phyloP scores from a whole-genome alignment of 2,113 vertebrate species.

The Poeciliopsis turrubarensis region DNA sequence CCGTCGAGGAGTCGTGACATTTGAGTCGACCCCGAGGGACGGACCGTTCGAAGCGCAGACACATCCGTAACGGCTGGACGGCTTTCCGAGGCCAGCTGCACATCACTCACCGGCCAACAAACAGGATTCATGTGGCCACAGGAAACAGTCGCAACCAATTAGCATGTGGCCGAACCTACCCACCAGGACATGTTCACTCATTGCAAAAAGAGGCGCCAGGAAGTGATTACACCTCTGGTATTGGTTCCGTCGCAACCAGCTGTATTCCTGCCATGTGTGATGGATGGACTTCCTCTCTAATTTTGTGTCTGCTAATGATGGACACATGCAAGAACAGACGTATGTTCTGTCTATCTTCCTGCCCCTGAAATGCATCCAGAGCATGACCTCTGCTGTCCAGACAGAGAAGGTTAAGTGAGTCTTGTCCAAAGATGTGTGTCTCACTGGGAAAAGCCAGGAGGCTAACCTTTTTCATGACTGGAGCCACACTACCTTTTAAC shows the following conservation, averaged over 20 bases:
- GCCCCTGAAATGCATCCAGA: slow-evolving; percentile 3
- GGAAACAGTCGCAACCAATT: slow-evolving; percentile 66
- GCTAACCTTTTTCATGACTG: slow-evolving; percentile 52
- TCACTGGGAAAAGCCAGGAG: slow-evolving; percentile 23
- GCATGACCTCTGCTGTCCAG: slow-evolving; percentile 41
- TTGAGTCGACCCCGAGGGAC: slow-evolving; percentile 57
- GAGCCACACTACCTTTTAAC: slow-evolving; percentile 12
- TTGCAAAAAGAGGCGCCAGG: slow-evolving; percentile 60
- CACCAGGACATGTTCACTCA: neutral
- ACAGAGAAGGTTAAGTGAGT: slow-evolving; percentile 54
- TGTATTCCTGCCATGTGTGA: slow-evolving; percentile 58
- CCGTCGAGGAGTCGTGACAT: slow-evolving; percentile 62
- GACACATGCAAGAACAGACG: slow-evolving; percentile 39
- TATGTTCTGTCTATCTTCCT: neutral
- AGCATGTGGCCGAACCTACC: slow-evolving; percentile 47
- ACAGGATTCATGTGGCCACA: slow-evolving; percentile 58
- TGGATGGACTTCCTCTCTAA: slow-evolving; percentile 67
- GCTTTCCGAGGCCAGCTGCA: slow-evolving; percentile 34
- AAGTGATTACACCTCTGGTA: slow-evolving; percentile 65
- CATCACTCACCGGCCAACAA: slow-evolving; percentile 65
- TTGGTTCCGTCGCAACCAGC: slow-evolving; percentile 30
- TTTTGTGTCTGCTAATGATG: slow-evolving; percentile 61
- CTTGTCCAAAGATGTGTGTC: slow-evolving; percentile 37
- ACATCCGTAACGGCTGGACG: slow-evolving; percentile 40
- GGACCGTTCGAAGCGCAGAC: slow-evolving; percentile 43